A percentile compares a stretch with the other conserved stretches of the same genome.
Conservation (phyloP, 2,888 invertebrate species). For the Schizaphis graminum region DNA sequence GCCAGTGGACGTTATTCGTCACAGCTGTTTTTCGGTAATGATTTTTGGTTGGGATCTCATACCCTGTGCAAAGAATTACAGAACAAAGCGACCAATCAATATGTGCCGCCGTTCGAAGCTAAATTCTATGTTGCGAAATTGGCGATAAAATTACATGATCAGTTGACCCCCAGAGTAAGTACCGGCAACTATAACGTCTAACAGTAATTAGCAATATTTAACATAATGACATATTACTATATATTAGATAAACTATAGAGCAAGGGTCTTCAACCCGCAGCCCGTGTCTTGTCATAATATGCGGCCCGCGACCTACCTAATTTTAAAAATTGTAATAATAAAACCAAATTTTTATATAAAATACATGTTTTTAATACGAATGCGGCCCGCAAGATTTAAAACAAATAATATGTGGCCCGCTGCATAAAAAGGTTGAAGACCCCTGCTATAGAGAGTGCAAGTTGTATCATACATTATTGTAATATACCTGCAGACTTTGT, state of each 20-base stretch:
- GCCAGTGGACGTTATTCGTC: conserved; percentile 84
- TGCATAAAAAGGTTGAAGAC: no score
- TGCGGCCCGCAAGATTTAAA: no score
- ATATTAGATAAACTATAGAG: no score
- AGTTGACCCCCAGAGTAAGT: conserved; percentile 75
- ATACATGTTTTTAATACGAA: no score
- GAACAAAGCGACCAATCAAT: conserved; percentile 70
- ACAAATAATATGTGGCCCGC: no score
- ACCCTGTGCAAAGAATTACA: conserved; percentile 75
- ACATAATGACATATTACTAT: neutral
- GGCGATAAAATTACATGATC: conserved; percentile 74
- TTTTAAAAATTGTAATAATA: no score
- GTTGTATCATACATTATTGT: neutral
- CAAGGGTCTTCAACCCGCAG: no score
- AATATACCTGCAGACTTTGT: neutral
- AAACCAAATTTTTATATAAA: no score
- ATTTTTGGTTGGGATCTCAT: conserved; percentile 85
- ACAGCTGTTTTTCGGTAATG: conserved; percentile 86
- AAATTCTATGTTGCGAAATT: conserved; percentile 79
- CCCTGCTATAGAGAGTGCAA: neutral
- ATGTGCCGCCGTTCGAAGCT: conserved; percentile 77
- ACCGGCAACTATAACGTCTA: neutral
- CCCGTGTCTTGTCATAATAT: no score
- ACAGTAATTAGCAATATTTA: neutral
- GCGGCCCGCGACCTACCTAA: no score